Evolutionary conservation across 2,797 vertebrate species (phyloP).

Genomic region (Tarsius wallacei): DNA sequence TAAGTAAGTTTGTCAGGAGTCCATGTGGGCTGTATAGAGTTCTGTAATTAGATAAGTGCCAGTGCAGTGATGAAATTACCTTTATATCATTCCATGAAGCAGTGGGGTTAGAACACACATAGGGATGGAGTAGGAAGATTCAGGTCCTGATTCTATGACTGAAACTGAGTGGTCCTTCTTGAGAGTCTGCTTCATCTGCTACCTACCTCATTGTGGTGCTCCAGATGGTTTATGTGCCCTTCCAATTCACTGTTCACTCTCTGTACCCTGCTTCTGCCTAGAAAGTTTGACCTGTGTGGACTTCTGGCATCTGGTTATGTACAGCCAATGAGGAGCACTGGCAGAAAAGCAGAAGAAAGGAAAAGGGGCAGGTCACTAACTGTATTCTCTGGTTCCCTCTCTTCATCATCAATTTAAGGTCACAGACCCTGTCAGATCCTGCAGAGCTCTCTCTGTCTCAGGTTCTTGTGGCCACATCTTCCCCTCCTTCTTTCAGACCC

Average conservation of each 20-base stretch:
- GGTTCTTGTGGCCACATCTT: background rate
- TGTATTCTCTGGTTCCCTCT: background rate
- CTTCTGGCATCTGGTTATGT: background rate
- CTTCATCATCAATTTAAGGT: background rate
- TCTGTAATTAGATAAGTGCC: background rate
- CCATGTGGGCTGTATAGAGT: background rate
- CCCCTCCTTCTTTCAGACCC: background rate
- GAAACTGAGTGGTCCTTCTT: background rate
- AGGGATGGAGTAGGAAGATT: background rate
- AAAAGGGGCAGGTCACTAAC: background rate
- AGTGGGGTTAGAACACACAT: background rate
- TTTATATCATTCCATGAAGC: background rate
- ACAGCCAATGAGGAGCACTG: too few species aligned
- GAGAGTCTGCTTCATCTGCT: background rate
- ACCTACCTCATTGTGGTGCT: background rate
- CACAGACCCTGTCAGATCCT: background rate
- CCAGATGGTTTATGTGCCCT: background rate
- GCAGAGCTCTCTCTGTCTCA: background rate
- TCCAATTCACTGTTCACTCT: background rate
- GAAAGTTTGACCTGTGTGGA: background rate
- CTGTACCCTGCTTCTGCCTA: background rate
- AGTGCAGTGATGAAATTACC: fast-evolving
- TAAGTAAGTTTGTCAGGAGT: background rate
- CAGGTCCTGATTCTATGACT: background rate
- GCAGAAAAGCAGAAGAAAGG: background rate